Conservation (phyloP, 2,113 vertebrate genomes). For the Brevimyrus niger region DNA sequence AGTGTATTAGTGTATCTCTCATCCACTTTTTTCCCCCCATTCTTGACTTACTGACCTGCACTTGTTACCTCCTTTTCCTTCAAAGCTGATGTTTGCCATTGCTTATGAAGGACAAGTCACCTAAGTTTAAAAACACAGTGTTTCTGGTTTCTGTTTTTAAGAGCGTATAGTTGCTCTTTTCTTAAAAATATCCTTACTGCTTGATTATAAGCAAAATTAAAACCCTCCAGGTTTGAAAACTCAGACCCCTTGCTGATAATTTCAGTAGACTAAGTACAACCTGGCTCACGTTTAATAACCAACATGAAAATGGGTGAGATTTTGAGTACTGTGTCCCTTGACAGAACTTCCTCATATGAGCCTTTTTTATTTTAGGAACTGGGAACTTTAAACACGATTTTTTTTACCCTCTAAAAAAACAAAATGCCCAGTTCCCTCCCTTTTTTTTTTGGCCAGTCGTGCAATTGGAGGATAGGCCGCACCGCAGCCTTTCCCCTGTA, state of each 20-base stretch:
- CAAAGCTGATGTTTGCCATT: background rate
- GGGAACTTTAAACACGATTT: background rate
- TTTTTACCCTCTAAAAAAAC: background rate
- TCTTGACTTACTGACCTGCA: background rate
- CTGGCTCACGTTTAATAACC: background rate
- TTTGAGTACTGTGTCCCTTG: background rate
- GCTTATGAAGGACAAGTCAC: background rate
- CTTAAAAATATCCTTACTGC: background rate
- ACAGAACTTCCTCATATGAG: conserved; percentile 5
- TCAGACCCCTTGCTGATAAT: background rate
- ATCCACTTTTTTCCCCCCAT: background rate
- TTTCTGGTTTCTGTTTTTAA: background rate
- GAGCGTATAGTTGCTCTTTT: background rate
- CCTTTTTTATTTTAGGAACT: conserved; percentile 9
- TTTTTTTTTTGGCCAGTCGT: background rate
- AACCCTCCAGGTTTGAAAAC: background rate
- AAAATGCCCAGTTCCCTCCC: background rate
- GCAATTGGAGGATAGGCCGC: background rate
- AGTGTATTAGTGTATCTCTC: background rate
- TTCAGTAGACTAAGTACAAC: background rate
- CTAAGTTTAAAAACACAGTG: background rate
- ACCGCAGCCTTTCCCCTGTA: background rate
- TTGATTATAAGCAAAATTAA: background rate
- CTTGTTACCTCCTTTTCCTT: background rate
- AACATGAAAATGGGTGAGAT: background rate